phyloP scores from a whole-genome alignment of 2,888 invertebrate genomes.

The Caenorhabditis sp. region DNA sequence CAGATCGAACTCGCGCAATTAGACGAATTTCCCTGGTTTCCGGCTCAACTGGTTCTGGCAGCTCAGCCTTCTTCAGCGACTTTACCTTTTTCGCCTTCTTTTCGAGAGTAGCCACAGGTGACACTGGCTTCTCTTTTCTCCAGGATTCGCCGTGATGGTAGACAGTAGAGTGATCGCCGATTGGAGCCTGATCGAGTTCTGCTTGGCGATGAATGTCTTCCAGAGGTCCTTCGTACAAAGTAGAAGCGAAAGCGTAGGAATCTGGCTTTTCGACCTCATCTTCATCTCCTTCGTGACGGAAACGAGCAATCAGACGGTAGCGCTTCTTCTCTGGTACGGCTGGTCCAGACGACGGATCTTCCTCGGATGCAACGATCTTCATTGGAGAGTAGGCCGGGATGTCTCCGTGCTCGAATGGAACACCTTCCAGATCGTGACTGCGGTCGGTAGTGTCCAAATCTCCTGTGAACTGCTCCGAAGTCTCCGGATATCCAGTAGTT shows the following conservation, averaged over 20 bases:
- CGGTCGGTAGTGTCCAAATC: slow-evolving; percentile 30
- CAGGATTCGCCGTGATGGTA: slow-evolving; percentile 62
- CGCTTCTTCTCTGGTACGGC: background rate
- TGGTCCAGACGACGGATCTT: background rate
- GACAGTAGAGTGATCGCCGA: slow-evolving; percentile 34
- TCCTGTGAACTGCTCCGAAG: slow-evolving; percentile 22
- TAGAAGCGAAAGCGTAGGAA: slow-evolving; percentile 13
- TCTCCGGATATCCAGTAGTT: slow-evolving; percentile 20
- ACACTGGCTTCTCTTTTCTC: slow-evolving; percentile 17
- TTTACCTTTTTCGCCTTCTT: slow-evolving; percentile 26
- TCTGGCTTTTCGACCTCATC: slow-evolving; percentile 17
- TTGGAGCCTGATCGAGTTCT: slow-evolving; percentile 30
- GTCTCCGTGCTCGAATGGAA: slow-evolving; percentile 17
- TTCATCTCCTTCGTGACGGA: slow-evolving; percentile 21
- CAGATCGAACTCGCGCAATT: background rate
- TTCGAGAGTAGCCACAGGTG: background rate
- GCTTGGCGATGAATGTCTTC: slow-evolving; percentile 24
- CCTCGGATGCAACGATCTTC: background rate
- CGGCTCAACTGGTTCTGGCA: slow-evolving; percentile 21
- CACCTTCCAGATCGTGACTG: slow-evolving; percentile 14
- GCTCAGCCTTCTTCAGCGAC: slow-evolving; percentile 25
- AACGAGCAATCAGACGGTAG: slow-evolving; percentile 23
- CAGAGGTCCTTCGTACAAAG: slow-evolving; percentile 38
- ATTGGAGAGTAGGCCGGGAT: slow-evolving; percentile 20
- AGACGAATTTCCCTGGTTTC: slow-evolving; percentile 1